A percentile compares a stretch with the other conserved stretches of the same genome.
phyloP scores from a whole-genome alignment of 2,113 vertebrate genomes.

The Danio rerio region GRCz12tu NC_133181.1:15386001-15386500 shows the following conservation, averaged over 20 bases:
- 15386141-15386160: conserved; percentile 2
- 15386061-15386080: conserved; percentile 7
- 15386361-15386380: background rate
- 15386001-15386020: background rate
- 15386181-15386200: conserved; percentile 59
- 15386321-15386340: conserved; percentile 65
- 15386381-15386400: conserved; percentile 2
- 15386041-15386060: conserved; percentile 9
- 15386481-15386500: no score
- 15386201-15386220: conserved; percentile 33
- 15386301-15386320: conserved; percentile 63
- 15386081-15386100: background rate
- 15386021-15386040: background rate
- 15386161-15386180: conserved; percentile 21
- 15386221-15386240: background rate
- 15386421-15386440: background rate
- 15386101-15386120: background rate
- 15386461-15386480: no score
- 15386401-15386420: conserved; percentile 2
- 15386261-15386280: background rate
- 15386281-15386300: background rate
- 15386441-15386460: background rate
- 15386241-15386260: background rate
- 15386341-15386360: background rate
- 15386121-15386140: conserved; percentile 5